Conservation (phyloP, 2,113 vertebrate species). For the Datnioides undecimradiatus region DNA sequence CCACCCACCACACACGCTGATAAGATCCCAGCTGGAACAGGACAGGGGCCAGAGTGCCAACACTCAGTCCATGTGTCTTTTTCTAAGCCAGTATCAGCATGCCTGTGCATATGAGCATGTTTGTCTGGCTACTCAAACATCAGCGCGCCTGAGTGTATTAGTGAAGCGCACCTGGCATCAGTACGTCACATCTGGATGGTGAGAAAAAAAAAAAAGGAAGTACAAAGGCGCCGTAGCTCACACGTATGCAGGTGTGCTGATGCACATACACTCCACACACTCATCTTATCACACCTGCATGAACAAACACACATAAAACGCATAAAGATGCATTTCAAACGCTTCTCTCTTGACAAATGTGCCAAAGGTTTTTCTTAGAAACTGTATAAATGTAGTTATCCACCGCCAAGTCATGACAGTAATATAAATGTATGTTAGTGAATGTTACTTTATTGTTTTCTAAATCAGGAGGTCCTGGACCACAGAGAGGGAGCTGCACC, state of each 20-base stretch:
- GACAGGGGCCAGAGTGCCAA: slow-evolving; percentile 62
- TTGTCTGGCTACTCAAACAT: slow-evolving; percentile 35
- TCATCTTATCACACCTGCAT: neutral
- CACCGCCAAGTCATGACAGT: neutral
- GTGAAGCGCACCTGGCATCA: slow-evolving; percentile 25
- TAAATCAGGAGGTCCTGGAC: too few species aligned
- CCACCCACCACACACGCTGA: slow-evolving; percentile 73
- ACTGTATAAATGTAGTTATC: neutral
- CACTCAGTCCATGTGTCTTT: slow-evolving; percentile 53
- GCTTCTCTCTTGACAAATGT: neutral
- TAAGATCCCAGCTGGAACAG: slow-evolving; percentile 76
- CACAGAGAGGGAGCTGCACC: too few species aligned
- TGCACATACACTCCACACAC: neutral
- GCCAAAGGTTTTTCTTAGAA: neutral
- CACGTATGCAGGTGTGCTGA: neutral
- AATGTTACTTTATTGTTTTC: neutral
- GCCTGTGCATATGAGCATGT: slow-evolving; percentile 33
- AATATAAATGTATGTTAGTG: neutral
- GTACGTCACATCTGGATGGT: neutral
- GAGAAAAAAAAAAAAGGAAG: neutral
- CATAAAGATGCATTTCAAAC: neutral
- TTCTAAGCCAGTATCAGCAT: slow-evolving; percentile 47
- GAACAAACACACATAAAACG: neutral
- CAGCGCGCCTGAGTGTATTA: slow-evolving; percentile 19
- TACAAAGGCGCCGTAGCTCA: neutral